These are phyloP conservation scores for Egretta garzetta DNA, from an alignment of 2,113 vertebrate species.

Conservation along the genomic window DNA sequence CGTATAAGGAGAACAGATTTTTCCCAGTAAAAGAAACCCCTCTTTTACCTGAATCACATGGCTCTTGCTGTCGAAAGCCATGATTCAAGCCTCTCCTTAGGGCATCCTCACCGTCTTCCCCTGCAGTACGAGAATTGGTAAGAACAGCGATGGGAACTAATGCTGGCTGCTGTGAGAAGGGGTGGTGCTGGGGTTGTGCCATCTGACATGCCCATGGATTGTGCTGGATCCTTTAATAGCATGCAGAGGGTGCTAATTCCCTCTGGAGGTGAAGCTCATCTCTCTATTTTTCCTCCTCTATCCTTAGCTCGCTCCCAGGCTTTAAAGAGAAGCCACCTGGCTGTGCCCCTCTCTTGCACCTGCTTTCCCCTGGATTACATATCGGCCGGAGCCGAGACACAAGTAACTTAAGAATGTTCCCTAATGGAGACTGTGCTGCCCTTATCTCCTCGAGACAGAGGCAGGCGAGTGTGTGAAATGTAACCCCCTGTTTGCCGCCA, in stretches of 20 bases:
- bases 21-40: background rate
- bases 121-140: background rate
- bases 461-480: slow-evolving; percentile 19
- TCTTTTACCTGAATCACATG: background rate
- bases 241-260: background rate
- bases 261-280: background rate
- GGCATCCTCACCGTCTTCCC: background rate
- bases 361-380: slow-evolving; percentile 44
- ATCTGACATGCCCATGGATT: background rate
- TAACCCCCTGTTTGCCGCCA: slow-evolving; percentile 20
- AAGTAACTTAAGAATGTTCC: slow-evolving; percentile 59
- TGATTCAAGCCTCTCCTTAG: background rate
- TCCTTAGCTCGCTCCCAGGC: background rate
- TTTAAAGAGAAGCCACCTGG: slow-evolving; percentile 56
- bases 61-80: background rate
- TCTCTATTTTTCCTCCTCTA: slow-evolving; percentile 6
- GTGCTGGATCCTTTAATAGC: background rate
- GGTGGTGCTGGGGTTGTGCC: background rate
- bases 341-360: slow-evolving; percentile 6
- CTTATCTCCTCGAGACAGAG: slow-evolving; percentile 16
- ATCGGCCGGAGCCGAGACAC: background rate
- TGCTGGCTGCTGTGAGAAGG: background rate
- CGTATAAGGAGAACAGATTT: background rate
- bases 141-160: background rate
- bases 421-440: slow-evolving; percentile 30